phyloP scores from a whole-genome alignment of 2,797 vertebrate species.

The Carapus acus region DNA sequence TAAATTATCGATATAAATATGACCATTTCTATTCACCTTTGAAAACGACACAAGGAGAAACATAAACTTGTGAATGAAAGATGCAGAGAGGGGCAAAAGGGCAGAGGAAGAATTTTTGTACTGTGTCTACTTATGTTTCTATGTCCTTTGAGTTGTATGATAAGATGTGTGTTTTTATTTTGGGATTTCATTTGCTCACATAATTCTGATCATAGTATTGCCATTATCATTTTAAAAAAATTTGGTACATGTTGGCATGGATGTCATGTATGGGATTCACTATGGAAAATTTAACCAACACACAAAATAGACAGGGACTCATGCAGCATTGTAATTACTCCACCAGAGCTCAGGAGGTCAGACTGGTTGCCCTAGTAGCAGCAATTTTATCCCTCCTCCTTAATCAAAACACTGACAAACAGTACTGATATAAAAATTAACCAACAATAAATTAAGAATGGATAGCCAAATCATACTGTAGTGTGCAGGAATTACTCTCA shows the following conservation, averaged over 20 bases:
- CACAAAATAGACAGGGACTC: too few species aligned
- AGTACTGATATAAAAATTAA: slow-evolving; percentile 36
- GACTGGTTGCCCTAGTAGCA: slow-evolving; percentile 48
- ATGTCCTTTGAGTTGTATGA: too few species aligned
- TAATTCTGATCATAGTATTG: slow-evolving; percentile 76
- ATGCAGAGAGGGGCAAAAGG: slow-evolving; percentile 58
- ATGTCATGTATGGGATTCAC: slow-evolving; percentile 67
- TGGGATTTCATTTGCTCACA: slow-evolving; percentile 63
- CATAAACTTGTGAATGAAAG: slow-evolving; percentile 66
- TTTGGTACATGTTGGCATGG: slow-evolving; percentile 63
- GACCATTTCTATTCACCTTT: slow-evolving; percentile 61
- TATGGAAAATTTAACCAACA: too few species aligned
- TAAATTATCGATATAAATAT: slow-evolving; percentile 33
- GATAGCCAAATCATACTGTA: slow-evolving; percentile 34
- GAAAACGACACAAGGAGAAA: slow-evolving; percentile 49
- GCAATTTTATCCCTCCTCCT: slow-evolving; percentile 48
- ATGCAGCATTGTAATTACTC: slow-evolving; percentile 55
- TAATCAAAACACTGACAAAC: slow-evolving; percentile 39
- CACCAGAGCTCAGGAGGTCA: slow-evolving; percentile 43
- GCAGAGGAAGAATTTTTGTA: slow-evolving; percentile 68
- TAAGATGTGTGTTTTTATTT: slow-evolving; percentile 69
- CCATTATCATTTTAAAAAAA: slow-evolving; percentile 72
- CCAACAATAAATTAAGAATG: slow-evolving; percentile 24
- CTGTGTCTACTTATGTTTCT: slow-evolving; percentile 67
- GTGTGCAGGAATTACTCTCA: slow-evolving; percentile 22